Evolutionary conservation across 1,140 invertebrate genomes (phyloP), one percentile per base, ranked within the genome.

Genomic region (Ectropis grisescens): DNA sequence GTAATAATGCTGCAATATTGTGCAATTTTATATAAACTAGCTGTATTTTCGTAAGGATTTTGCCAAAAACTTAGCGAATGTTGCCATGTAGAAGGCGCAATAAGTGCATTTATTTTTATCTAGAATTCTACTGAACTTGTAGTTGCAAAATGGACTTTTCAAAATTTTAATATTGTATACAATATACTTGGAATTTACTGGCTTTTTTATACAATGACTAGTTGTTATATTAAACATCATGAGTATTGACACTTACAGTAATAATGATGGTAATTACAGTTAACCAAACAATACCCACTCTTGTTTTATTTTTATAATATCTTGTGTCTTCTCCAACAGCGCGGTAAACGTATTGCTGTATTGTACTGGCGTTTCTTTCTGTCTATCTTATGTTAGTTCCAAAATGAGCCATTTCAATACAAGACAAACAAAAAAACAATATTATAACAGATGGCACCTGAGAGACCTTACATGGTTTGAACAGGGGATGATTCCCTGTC

Each of bases 81-180:
- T 68, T 74, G 69, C 69, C 66, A 70, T 70, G 46, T 67, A 58
- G 58, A 58, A 56, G 61, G 62, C 66, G 58, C 54, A 36, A 43
- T 50, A 58, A 54, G 54, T 69, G 68, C 69, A 74, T 74, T 74
- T 75, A 75, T 75, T 67, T 64, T 67, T 67, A 74, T 70, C 69
- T 75, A 75, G 71, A 62, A 60, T 65, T 65, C 24, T 4, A 57
- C 48, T 58, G 52, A 58, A 67, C 53, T 51, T 58, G 50, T 51
- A 26, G 60, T 55, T 58, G n/a, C n/a, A n/a, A n/a, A 44, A 41
- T 44, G 43, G 50, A 44, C 36, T 47, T 45, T 49, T 57, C 52
- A 33, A 59, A 62, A 57, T 57, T 61, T 59, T 62, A 60, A 46
- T 58, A 52, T 48, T 45, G 47, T 60, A 59, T 71, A 69, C 65